These are phyloP conservation scores for Ganaspis sp. DNA, from an alignment of 1,140 invertebrate genomes.

Conservation along the genomic window DNA sequence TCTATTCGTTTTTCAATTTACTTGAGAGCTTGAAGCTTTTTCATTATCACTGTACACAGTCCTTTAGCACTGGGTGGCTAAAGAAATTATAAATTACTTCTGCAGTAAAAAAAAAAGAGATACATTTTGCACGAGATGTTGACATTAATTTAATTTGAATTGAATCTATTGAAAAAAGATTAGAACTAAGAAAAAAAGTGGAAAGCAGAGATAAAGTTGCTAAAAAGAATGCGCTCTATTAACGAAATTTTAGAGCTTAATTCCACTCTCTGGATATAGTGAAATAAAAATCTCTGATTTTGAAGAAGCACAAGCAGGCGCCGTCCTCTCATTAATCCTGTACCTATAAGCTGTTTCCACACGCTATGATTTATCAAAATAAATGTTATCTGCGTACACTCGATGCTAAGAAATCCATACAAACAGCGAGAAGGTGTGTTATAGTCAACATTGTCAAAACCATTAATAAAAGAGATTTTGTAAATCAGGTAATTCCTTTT, in stretches of 20 bases:
- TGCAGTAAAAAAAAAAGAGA: neutral
- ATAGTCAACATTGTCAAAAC: constrained; percentile 63
- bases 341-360: constrained; percentile 21
- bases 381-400: constrained; percentile 61
- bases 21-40: constrained; percentile 34
- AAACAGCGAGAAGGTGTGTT: constrained; percentile 61
- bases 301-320: constrained; percentile 15
- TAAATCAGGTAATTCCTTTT: constrained; percentile 44
- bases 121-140: neutral
- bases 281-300: neutral
- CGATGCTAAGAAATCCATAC: constrained; percentile 60
- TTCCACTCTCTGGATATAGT: neutral
- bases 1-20: neutral
- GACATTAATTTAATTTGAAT: neutral
- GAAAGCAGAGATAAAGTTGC: neutral
- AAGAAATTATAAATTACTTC: neutral
- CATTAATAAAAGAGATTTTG: constrained; percentile 65
- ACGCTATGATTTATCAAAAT: constrained; percentile 58
- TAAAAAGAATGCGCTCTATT: neutral
- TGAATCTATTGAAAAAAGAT: no score
- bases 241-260: neutral
- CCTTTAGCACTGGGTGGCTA: constrained; percentile 32
- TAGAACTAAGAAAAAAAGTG: no score
- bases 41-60: constrained; percentile 26
- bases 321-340: neutral